These are phyloP conservation scores for Trichopoda pennipes DNA, from an alignment of 2,888 invertebrate genomes.

Conservation along the genomic window DNA sequence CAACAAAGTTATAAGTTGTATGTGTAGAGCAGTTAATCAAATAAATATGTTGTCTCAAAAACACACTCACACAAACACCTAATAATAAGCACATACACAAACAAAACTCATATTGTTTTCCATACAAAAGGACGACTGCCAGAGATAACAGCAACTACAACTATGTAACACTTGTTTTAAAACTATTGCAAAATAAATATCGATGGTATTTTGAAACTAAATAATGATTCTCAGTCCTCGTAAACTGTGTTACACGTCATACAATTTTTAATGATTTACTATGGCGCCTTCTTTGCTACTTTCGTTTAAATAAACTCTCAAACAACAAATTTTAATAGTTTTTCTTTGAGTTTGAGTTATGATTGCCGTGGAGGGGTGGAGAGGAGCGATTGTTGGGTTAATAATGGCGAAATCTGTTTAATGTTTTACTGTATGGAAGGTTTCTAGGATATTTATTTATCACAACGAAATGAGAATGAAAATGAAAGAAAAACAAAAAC, in stretches of 20 bases:
- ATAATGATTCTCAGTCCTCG: conserved; percentile 31
- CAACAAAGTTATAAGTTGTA: conserved; percentile 64
- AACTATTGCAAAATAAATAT: conserved; percentile 50
- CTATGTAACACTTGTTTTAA: conserved; percentile 65
- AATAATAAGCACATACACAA: conserved; percentile 18
- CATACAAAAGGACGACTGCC: conserved; percentile 28
- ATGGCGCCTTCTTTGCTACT: conserved; percentile 51
- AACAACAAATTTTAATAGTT: conserved; percentile 53
- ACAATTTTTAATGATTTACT: conserved; percentile 63
- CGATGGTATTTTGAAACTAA: conserved; percentile 14
- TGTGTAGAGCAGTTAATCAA: conserved; percentile 71
- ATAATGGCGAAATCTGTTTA: conserved; percentile 36
- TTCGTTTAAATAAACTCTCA: neutral
- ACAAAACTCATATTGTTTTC: neutral
- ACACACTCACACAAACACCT: conserved; percentile 11
- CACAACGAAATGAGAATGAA: neutral
- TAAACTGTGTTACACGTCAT: conserved; percentile 28
- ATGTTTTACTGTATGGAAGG: conserved; percentile 18
- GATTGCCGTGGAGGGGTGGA: too few relatives aligned
- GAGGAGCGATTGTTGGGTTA: conserved; percentile 23
- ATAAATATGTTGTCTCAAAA: conserved; percentile 69
- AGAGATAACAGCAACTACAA: conserved; percentile 57
- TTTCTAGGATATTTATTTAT: conserved; percentile 29
- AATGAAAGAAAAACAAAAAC: neutral
- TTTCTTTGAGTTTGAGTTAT: conserved; percentile 21